Base-by-base conservation (phyloP, 2,113 vertebrate genomes). In the Cebidichthys violaceus region DNA sequence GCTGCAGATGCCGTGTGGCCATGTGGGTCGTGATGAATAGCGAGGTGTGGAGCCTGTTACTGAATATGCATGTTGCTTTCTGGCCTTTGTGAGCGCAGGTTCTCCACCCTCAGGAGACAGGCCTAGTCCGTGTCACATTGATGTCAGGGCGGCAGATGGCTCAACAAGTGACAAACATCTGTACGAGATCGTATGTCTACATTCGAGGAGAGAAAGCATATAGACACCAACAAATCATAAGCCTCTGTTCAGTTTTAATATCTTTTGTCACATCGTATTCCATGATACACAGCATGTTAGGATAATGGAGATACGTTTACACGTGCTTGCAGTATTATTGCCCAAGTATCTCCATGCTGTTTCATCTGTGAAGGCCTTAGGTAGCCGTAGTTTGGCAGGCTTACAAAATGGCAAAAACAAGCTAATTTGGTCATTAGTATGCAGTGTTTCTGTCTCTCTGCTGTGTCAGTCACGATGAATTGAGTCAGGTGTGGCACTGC, bases 131-230 rank as follows among this genome's bases (percentile, higher is more conserved):
- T 70, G 43, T 43, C 81, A 61, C 22, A 18, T 24, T 0, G 15
- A 52, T 68, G 54, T 27, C 54, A 55, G 35, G 55, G 71, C 77
- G 22, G 59, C 60, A 80, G 77, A n/a, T 81, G 77, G 66, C 60
- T 75, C 83, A 52, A 75, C 71, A 52, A 67, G 52, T 68, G 73
- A 62, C 55, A 73, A 47, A 85, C 29, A 68, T 45, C 72, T 39
- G 35, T 66, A 66, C 22, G 24, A 57, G 62, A 43, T 18, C 60
- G 35, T 11, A 50, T 72, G 31, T 39, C 13, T 39, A 15, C 11
- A 43, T 67, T 41, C 43, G 1, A 57, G 11, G 52, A 45, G 50
- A 57, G 33, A 4, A 5, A 20, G 2, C 33, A 4, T 7, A 15
- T 35, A 18, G 29, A 73, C 18, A 33, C 9, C 9, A 35, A 73